Conservation (phyloP, 1,140 invertebrate species). For the Semibalanus balanoides region DNA sequence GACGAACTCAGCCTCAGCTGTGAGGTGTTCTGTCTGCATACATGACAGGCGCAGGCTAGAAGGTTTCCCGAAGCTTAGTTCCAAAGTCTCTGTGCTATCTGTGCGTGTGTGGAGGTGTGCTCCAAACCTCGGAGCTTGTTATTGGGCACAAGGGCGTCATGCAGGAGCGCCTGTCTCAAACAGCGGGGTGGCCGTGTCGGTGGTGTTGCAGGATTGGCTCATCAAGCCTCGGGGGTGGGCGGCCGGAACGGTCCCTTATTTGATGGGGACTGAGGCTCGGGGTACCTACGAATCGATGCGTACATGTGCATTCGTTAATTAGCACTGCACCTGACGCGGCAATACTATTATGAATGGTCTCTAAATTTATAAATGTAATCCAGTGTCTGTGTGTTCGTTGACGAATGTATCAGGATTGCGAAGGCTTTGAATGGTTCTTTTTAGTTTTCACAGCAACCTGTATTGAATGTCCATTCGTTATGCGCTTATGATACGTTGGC, state of each 20-base stretch:
- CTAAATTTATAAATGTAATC: conserved; percentile 12
- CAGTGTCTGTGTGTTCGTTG: conserved; percentile 23
- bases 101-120: neutral
- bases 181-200: neutral
- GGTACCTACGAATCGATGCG: neutral
- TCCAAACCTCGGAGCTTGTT: neutral
- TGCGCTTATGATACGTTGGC: too few relatives aligned
- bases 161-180: too few relatives aligned
- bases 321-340: conserved; percentile 9
- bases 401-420: too few relatives aligned
- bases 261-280: too few relatives aligned
- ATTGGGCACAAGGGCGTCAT: neutral
- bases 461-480: too few relatives aligned
- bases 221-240: too few relatives aligned
- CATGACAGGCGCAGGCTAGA: neutral
- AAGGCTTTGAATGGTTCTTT: too few relatives aligned
- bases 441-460: too few relatives aligned
- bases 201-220: neutral
- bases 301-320: conserved; percentile 5
- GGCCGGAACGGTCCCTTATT: neutral
- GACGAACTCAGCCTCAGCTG: too few relatives aligned
- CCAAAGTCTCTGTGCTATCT: neutral
- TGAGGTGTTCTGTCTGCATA: too few relatives aligned
- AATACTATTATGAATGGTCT: conserved; percentile 4
- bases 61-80: neutral